Base-by-base conservation (phyloP, 2,113 vertebrate genomes). In the Myiopsitta monachus region DNA sequence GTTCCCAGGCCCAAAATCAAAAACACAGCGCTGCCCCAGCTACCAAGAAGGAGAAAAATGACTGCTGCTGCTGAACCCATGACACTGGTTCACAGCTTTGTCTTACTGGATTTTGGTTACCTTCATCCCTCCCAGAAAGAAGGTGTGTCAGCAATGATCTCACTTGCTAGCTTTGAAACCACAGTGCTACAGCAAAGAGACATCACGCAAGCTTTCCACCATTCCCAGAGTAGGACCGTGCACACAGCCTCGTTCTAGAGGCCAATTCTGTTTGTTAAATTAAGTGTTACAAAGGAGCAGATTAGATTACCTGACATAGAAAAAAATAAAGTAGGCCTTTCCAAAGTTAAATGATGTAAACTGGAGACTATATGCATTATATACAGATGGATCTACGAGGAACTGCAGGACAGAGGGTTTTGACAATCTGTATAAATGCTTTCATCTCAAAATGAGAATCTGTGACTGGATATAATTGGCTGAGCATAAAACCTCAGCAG, bases 181-280 rank as follows among this genome's bases (percentile, higher is more conserved):
- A 1, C 19, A 66, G 44, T 17, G 36, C 44, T 47, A 5, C 16
- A 23, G 27, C 30, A 38, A 57, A 33, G 24, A 47, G 19, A 18
- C 24, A 23, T 9, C 7, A 7, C 9, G 9, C 22, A 33, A 31
- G 8, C 0, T 0, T 17, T 27, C 57, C n/a, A 30, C 23, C 7
- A 14, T 43, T 57, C 38, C 55, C 0, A 0, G 14, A 24, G 18
- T 46, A 52, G 46, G 44, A 28, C 12, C 18, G 14, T 0, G 2
- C 13, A 41, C 49, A 38, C 41, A 39, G 43, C 14, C 27, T 10
- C 0, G 22, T 28, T 47, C 28, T n/a, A 79, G 31, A 85, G 31
- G 15, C 43, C 55, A 64, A 28, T 46, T 74, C 30, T 83, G 19
- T 43, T 59, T 72, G 27, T 38, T 59, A 70, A 87, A 81, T 79